Percentiles rank a stretch among this genome's conserved stretches.
phyloP scores from a whole-genome alignment of 30 jellyfish, hydroid and myxozoan species.

The Hydra vulgaris region DNA sequence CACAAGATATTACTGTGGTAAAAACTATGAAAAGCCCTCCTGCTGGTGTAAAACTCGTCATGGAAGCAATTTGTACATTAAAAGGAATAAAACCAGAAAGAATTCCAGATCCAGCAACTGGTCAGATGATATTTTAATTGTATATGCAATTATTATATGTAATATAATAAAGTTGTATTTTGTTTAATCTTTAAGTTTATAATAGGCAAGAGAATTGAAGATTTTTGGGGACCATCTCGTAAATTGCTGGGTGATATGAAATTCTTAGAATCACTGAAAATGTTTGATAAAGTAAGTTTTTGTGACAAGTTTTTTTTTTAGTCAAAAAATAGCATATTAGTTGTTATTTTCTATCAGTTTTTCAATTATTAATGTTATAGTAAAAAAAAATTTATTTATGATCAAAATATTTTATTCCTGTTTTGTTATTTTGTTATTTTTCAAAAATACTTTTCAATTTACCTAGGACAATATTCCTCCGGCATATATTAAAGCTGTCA shows the following conservation, averaged over 20 bases:
- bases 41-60: constrained; percentile 80
- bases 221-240: constrained; percentile 97
- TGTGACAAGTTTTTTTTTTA: too few relatives aligned
- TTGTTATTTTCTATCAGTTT: background rate
- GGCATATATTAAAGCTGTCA: constrained; percentile 50
- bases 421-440: constrained; percentile 5
- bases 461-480: constrained; percentile 89
- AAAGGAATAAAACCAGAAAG: constrained; percentile 91
- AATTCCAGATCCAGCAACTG: constrained; percentile 98
- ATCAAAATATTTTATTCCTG: background rate
- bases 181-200: background rate
- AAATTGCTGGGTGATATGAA: constrained; percentile 94
- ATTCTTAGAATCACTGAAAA: constrained; percentile 73
- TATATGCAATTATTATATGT: too few relatives aligned
- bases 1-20: constrained; percentile 92
- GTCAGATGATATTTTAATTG: constrained; percentile 32
- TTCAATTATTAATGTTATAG: too few relatives aligned
- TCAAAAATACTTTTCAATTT: background rate
- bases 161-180: too few relatives aligned
- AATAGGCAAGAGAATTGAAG: constrained; percentile 86
- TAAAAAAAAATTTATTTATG: too few relatives aligned
- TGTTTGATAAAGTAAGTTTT: constrained; percentile 83
- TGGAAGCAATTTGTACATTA: constrained; percentile 95
- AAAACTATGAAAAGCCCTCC: constrained; percentile 97
- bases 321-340: too few relatives aligned